Base-by-base conservation (phyloP, 2,797 vertebrate genomes). In the Alosa sapidissima region DNA sequence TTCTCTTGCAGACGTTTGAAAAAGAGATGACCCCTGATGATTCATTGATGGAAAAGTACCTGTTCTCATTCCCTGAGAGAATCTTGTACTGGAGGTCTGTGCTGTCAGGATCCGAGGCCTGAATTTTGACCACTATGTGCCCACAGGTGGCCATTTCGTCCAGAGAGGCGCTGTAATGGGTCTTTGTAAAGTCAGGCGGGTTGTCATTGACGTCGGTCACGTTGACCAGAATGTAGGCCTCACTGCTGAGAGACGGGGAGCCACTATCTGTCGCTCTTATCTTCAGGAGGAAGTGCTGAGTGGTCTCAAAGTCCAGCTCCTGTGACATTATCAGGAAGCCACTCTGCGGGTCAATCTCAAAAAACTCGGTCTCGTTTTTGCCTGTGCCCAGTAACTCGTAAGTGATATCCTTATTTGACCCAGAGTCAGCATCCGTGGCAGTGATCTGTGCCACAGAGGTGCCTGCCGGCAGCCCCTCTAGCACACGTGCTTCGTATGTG, bases 141-240 rank as follows among this genome's bases (percentile, higher is more conserved):
- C 97, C 98, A 82, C 98, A 99, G 0, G 95, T 97, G 13, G 98
- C 98, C 95, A 96, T 94, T 93, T 99, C 97, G 51, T 98, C 97
- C 68, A 99, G 93, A 14, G 95, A 96, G 75, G 97, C 96, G 85
- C 96, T 94, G 51, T 98, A 99, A n/a, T 95, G 95, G 65, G 96
- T 89, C 88, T 94, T 95, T 36, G 93, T 95, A 88, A 99, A 99
- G 90, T 95, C 93, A 0, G 98, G 98, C 33, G 97, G 96, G 75
- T 99, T 99, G 92, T 99, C 98, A 55, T 99, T 99, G 86, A 99
- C 91, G 84, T 99, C 98, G 0, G 95, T 95, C 83, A 99, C 93
- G 48, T 96, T 96, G 1, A 99, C 85, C 0, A 95, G 91, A 54
- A 99, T 94, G 1, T 94, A 88, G 19, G 94, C 94, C 86, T 99